Evolutionary conservation across 30 jellyfish, hydroid and myxozoan genomes (phyloP), one percentile per base, ranked within the genome.

Genomic region (Morbakka virulenta): DNA sequence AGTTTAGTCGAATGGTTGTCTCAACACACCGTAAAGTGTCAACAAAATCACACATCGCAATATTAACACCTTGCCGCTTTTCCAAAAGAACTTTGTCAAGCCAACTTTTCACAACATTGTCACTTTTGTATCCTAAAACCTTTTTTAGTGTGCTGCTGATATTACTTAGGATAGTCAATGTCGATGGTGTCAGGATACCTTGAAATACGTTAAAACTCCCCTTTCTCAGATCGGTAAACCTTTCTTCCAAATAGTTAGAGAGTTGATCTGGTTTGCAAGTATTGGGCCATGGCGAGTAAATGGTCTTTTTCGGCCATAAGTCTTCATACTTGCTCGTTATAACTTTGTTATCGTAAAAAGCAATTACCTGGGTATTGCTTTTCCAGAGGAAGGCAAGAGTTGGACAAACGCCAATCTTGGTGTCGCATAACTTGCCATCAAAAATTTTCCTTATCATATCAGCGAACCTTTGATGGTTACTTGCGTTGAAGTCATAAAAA

Each of bases 281-380:
- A 73, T 89, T 50, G 2, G 77, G 88, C 97, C 97, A 89, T 0
- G 97, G 97, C 23, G 95, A 74, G 70, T 25, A 57, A 2, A 89
- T 89, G 4, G 41, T 33, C 6, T 32, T 50, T 12, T 53, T 63
- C 2, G 81, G 27, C 97, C 97, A 89, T 22, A 81, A 78, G 13
- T 28, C 4, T 22, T 79, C 72, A 34, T 52, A 51, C 57, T 50
- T 51, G 35, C 72, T 51, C 17, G 72, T 79, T 1, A 62, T 71
- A 2, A n/a, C 68, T 2, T 28, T 71, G 67, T 81, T 76, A 3
- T 49, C 87, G 67, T 89, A 89, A 21, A 75, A 26, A 53, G 83
- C 86, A 4, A 89, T 77, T 1, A 89, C 62, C 41, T 76, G 91
- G 33, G 47, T 70, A 13, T 48, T 48, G 2, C 48, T 4, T 21